Conservation (phyloP, 2,797 vertebrate genomes). For the Margarornis squamiger region DNA sequence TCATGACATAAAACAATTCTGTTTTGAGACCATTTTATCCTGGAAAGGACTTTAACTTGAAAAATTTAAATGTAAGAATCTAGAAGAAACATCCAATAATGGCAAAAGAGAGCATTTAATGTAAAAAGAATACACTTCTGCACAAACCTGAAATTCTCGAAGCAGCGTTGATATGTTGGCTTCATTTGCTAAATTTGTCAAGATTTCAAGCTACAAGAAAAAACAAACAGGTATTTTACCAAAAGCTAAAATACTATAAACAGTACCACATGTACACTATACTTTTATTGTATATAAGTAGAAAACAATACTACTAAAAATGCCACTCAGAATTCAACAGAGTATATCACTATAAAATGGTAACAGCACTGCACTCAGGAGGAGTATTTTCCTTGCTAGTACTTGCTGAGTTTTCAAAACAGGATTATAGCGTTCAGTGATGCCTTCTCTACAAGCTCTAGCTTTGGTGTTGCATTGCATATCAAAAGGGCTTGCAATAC, state of each 20-base stretch:
- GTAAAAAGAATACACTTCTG: background rate
- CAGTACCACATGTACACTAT: background rate
- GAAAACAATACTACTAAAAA: background rate
- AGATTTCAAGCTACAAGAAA: constrained; percentile 89
- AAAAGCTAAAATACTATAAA: background rate
- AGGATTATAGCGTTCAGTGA: background rate
- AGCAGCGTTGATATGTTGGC: constrained; percentile 95
- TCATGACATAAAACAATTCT: background rate
- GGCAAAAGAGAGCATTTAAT: background rate
- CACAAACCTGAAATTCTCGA: constrained; percentile 94
- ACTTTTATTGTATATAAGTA: background rate
- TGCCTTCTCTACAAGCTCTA: background rate
- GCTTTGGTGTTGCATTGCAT: background rate
- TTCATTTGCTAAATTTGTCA: constrained; percentile 96
- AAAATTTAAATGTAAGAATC: background rate
- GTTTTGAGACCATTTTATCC: background rate
- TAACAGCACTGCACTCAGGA: background rate
- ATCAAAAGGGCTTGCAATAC: background rate
- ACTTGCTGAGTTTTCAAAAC: background rate
- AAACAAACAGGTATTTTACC: background rate
- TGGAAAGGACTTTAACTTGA: background rate
- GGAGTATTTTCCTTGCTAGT: background rate
- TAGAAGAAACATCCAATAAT: background rate
- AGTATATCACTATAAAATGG: background rate
- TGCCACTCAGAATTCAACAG: background rate